Evolutionary conservation across 64 coral and sea anemone genomes (phyloP).

Genomic region (Cladopsammia gracilis): DNA sequence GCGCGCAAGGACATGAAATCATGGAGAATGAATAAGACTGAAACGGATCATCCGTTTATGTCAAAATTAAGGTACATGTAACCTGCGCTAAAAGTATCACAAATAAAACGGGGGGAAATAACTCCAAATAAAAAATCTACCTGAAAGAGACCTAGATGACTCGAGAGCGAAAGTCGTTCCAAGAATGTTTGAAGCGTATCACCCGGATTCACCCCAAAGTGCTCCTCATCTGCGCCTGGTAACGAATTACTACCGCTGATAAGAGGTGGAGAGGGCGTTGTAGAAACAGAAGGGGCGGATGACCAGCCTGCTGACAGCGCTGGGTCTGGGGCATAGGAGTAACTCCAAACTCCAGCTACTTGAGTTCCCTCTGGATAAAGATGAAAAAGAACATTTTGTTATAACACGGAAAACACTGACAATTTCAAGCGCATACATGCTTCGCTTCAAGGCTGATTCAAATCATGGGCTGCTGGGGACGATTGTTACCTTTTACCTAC

Average conservation of each 20-base stretch:
- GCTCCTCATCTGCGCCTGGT: conserved; percentile 63
- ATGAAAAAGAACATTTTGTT: background rate
- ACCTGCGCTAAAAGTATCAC: no score
- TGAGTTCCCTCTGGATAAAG: conserved; percentile 75
- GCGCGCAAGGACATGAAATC: background rate
- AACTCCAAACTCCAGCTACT: conserved; percentile 82
- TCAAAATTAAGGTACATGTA: no score
- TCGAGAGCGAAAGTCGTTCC: conserved; percentile 92
- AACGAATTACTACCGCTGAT: conserved; percentile 72
- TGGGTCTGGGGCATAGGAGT: conserved; percentile 87
- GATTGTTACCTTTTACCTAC: no score
- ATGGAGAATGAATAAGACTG: no score
- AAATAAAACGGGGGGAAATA: no score
- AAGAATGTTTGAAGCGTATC: conserved; percentile 96
- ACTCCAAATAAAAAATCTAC: background rate
- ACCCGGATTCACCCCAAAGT: conserved; percentile 64
- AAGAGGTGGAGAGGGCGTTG: conserved; percentile 69
- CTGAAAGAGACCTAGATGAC: conserved; percentile 97
- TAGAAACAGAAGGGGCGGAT: conserved; percentile 57
- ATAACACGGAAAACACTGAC: background rate
- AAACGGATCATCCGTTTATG: no score
- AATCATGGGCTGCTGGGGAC: no score
- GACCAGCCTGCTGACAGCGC: conserved; percentile 87
- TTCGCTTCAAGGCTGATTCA: no score
- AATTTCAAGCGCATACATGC: no score